Evolutionary conservation across 2,113 vertebrate genomes (phyloP), one percentile per base, ranked within the genome.

Genomic region (Atractosteus spatula): DNA sequence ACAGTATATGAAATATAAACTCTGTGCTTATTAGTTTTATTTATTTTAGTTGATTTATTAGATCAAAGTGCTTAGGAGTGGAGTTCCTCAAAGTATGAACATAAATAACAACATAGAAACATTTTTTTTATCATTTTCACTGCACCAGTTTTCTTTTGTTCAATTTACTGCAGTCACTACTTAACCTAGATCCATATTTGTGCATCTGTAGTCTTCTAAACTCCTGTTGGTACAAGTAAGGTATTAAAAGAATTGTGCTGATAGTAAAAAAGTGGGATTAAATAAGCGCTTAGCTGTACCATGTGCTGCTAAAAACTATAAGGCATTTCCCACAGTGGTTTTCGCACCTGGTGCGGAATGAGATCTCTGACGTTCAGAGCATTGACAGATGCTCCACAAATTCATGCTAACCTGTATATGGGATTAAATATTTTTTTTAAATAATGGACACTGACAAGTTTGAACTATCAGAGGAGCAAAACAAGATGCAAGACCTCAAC

Each of bases 381-480:
- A 66, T n/a, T 68, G 55, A 68, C n/a, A 68, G 55, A 59, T 44
- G 41, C 41, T 17, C 55, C 45, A 73, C 44, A 73, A 70, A 77
- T 71, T 66, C 71, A 75, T 75, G 68, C 69, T 72, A 62, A 16
- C 41, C 29, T 66, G 71, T 67, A 11, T 61, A 72, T 41, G 64
- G 68, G 17, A 51, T 57, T 11, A 43, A 47, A n/a, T n/a, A n/a
- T 11, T 68, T 3, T 54, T 79, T 83, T 76, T 62, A 43, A 74
- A 63, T 62, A 5, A 29, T 7, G 68, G 71, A 70, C 41, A 70
- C 72, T 71, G 70, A 75, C 74, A 73, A 66, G 75, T 76, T 66
- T 66, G 66, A 66, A 66, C 47, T 41, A 17, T 55, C 45, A 66
- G 54, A 59, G 71, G 54, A n/a, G 65, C 17, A 59, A 59, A 43